phyloP scores from a whole-genome alignment of 2,797 vertebrate genomes.

The Karalla daura region DNA sequence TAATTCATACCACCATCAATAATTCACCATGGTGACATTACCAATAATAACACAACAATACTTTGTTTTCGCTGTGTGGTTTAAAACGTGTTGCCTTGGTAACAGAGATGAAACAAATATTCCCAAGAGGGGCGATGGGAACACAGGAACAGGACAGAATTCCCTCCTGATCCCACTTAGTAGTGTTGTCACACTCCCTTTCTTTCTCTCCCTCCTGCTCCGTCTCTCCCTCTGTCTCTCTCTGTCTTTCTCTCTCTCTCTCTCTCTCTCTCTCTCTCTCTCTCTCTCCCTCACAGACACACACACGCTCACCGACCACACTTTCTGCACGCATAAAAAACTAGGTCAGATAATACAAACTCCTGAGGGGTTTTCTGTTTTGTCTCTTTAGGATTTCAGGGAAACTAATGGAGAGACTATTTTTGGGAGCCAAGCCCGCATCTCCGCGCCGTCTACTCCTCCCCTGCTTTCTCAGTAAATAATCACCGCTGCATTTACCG shows the following conservation, averaged over 20 bases:
- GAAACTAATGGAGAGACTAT: slow-evolving; percentile 85
- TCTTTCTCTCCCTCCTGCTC: slow-evolving; percentile 45
- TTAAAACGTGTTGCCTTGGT: slow-evolving; percentile 82
- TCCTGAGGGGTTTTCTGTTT: slow-evolving; percentile 83
- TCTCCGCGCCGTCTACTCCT: slow-evolving; percentile 70
- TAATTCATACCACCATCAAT: slow-evolving; percentile 81
- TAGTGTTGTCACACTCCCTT: slow-evolving; percentile 75
- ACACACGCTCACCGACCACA: slow-evolving; percentile 67
- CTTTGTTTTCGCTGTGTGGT: slow-evolving; percentile 82
- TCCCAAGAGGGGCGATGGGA: slow-evolving; percentile 77
- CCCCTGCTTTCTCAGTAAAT: slow-evolving; percentile 74
- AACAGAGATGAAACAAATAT: slow-evolving; percentile 84
- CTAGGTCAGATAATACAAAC: slow-evolving; percentile 85
- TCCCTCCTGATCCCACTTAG: slow-evolving; percentile 84
- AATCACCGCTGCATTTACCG: slow-evolving; percentile 67
- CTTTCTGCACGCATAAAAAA: slow-evolving; percentile 79
- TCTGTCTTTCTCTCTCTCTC: slow-evolving; percentile 15
- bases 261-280: slow-evolving; percentile 47
- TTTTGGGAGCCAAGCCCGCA: slow-evolving; percentile 79
- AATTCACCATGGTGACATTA: slow-evolving; percentile 85
- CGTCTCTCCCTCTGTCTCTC: slow-evolving; percentile 23
- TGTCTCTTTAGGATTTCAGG: slow-evolving; percentile 86
- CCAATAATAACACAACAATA: slow-evolving; percentile 86
- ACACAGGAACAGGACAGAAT: slow-evolving; percentile 82
- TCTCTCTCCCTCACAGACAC: slow-evolving; percentile 24